Evolutionary conservation across 2,113 vertebrate species (phyloP).

Genomic region (Sylvia atricapilla): DNA sequence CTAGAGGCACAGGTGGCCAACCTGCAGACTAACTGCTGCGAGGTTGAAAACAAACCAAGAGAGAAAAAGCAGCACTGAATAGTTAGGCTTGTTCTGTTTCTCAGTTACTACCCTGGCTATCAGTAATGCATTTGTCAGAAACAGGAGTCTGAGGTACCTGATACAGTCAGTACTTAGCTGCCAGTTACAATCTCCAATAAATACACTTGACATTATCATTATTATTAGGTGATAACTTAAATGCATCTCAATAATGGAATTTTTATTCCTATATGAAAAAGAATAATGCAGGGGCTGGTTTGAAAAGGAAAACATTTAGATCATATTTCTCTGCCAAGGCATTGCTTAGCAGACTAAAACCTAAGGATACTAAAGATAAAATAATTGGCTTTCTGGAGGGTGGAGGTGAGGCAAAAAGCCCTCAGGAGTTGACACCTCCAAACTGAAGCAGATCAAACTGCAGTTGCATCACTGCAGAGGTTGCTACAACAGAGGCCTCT

Average conservation of each 20-base stretch:
- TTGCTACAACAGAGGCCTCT: background rate
- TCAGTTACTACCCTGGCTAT: background rate
- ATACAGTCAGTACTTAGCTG: background rate
- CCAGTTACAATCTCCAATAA: background rate
- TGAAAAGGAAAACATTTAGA: background rate
- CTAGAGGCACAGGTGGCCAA: background rate
- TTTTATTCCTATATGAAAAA: background rate
- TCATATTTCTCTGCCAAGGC: background rate
- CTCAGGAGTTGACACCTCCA: background rate
- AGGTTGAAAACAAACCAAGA: background rate
- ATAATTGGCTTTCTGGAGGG: background rate
- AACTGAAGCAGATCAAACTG: background rate
- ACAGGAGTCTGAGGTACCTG: background rate
- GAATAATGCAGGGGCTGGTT: background rate
- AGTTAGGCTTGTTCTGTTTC: background rate
- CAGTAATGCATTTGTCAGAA: background rate
- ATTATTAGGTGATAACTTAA: background rate
- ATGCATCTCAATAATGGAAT: background rate
- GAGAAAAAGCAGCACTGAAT: background rate
- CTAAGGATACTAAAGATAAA: background rate
- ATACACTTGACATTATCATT: background rate
- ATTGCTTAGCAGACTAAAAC: background rate
- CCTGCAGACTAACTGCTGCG: accelerated
- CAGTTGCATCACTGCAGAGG: no score
- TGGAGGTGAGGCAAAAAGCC: background rate